Evolutionary conservation across 2,113 vertebrate species (phyloP).

Genomic region (Trogon surrucura): DNA sequence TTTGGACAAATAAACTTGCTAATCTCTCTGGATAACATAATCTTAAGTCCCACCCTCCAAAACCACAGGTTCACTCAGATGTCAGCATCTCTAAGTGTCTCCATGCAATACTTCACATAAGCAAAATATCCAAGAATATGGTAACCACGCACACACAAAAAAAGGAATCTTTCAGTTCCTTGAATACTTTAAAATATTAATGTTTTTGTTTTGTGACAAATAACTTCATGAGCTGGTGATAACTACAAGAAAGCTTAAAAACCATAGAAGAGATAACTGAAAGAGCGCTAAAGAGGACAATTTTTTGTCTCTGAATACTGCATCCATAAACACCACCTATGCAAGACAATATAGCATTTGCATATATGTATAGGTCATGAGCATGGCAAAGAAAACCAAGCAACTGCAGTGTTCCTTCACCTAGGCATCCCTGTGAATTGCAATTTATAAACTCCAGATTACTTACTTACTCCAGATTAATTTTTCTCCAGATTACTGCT

Average conservation of each 20-base stretch:
- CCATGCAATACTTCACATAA: neutral
- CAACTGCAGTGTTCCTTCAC: neutral
- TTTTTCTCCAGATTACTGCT: neutral
- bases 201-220: neutral
- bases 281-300: neutral
- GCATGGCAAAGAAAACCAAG: neutral
- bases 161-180: neutral
- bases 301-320: neutral
- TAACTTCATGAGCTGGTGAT: neutral
- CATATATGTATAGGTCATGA: neutral
- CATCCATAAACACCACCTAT: fast-evolving
- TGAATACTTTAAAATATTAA: neutral
- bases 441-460: neutral
- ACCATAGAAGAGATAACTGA: neutral
- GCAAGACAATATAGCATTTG: neutral
- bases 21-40: neutral
- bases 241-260: neutral
- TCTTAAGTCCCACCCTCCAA: neutral
- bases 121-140: neutral
- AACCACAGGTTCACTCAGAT: neutral
- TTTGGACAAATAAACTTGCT: neutral
- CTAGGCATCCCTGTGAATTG: neutral
- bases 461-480: no score
- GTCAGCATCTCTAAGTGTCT: neutral
- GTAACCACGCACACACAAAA: neutral